Evolutionary conservation across 2,797 vertebrate genomes (phyloP).

Genomic region (Thripadectes ignobilis): DNA sequence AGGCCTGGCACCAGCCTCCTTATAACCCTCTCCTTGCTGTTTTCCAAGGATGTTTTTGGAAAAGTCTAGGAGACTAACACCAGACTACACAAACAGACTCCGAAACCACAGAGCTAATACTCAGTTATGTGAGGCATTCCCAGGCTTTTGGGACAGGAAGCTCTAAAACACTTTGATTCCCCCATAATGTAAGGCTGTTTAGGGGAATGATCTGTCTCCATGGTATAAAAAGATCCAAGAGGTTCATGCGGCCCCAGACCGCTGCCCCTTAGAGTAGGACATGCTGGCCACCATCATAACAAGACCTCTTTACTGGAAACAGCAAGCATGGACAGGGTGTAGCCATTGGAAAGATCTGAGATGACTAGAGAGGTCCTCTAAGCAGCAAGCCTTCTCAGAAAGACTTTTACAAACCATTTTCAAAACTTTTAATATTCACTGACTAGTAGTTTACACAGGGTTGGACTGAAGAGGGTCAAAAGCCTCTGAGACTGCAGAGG

Average conservation of each 20-base stretch:
- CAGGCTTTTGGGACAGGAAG: neutral
- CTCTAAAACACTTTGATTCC: neutral
- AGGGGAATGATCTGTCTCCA: neutral
- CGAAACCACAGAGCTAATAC: neutral
- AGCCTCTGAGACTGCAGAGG: neutral
- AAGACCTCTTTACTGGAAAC: neutral
- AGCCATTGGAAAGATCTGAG: neutral
- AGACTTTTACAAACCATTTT: neutral
- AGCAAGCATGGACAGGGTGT: neutral
- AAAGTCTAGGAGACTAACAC: neutral
- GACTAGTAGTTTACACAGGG: neutral
- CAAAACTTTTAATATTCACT: neutral
- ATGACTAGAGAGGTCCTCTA: neutral
- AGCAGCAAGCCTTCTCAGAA: neutral
- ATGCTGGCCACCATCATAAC: neutral
- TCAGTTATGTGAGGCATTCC: neutral
- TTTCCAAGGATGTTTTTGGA: neutral
- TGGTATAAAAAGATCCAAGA: neutral
- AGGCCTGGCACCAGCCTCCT: neutral
- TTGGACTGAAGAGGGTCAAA: neutral
- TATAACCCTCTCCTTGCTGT: neutral
- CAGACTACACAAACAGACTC: neutral
- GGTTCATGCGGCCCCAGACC: neutral
- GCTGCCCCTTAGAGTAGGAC: neutral
- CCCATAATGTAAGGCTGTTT: neutral